These are phyloP conservation scores for Porites australiensis DNA, from an alignment of 64 coral and sea anemone species.

Conservation along the genomic window DNA sequence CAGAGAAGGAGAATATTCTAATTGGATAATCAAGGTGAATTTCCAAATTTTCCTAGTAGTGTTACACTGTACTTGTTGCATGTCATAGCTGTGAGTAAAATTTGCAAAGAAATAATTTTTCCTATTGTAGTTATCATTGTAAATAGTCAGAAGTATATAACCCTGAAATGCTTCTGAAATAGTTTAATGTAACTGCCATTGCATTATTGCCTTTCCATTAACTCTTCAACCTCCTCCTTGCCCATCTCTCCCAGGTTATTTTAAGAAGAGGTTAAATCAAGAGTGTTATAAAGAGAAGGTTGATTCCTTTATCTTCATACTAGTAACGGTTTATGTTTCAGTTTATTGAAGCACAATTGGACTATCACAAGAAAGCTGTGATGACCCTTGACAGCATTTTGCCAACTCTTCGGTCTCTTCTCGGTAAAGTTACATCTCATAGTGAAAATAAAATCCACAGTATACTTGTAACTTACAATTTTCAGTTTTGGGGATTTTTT, in stretches of 20 bases:
- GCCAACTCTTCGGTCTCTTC: constrained; percentile 70
- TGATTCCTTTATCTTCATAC: background rate
- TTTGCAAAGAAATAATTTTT: no score
- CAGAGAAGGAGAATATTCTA: constrained; percentile 93
- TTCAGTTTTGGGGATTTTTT: no score
- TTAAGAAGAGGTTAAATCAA: no score
- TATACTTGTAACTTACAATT: no score
- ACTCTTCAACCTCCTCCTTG: no score
- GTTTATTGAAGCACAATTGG: constrained; percentile 87
- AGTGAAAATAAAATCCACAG: no score
- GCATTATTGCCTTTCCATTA: no score
- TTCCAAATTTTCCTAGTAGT: background rate
- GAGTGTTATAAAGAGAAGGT: background rate
- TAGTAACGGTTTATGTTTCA: background rate
- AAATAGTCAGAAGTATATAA: no score
- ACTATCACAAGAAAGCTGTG: constrained; percentile 86
- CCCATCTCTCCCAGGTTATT: no score
- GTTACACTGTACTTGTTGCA: background rate
- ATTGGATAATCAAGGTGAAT: constrained; percentile 93
- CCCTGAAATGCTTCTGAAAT: no score
- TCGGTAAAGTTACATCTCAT: constrained; percentile 56
- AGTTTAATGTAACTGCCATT: no score
- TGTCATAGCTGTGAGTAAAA: background rate
- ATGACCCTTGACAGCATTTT: constrained; percentile 80
- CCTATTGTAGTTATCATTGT: no score